Evolutionary conservation across 2,888 invertebrate genomes (phyloP), one percentile per base, ranked within the genome.

Genomic region (Amitus sp.): DNA sequence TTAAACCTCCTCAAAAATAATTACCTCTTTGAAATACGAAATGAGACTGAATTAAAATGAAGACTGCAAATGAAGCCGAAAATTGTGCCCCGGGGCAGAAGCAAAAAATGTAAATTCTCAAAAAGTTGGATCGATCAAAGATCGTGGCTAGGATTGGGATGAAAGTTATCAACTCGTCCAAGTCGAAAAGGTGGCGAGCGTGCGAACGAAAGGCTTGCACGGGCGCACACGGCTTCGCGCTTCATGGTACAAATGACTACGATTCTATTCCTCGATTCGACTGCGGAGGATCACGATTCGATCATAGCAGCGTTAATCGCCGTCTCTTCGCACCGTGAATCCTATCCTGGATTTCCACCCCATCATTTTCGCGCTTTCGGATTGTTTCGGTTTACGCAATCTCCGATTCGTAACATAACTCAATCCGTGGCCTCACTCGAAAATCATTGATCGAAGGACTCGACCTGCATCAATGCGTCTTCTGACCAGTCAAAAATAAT

Each of bases 161-260:
- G 74, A 77, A 79, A 76, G 74, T 79, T 78, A 75, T 76, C 74
- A 70, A 68, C 66, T 64, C 62, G 68, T 62, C 62, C 62, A 46
- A 62, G 67, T 62, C 50, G 62, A 72, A 74, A 72, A 69, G 72
- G 71, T 62, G 67, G 64, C 61, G 68, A 74, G 76, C 74, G 75
- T 76, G 77, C 67, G 78, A 78, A 75, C 73, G 76, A 69, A 73
- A 70, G 72, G 67, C 65, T 74, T 73, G 74, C 71, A 70, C 68
- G 67, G 59, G 69, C 73, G 69, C 66, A 71, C 79, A 78, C 77
- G 75, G 77, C 72, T 76, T 77, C 76, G 78, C 77, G 67, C 77
- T 76, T 73, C 75, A 71, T 79, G 78, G 78, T 77, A 79, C 79
- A 78, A 78, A 79, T 76, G 75, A 77, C 70, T 75, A 54, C 74